Conservation (phyloP, 2,797 vertebrate genomes). For the Hybognathus amarus region DNA sequence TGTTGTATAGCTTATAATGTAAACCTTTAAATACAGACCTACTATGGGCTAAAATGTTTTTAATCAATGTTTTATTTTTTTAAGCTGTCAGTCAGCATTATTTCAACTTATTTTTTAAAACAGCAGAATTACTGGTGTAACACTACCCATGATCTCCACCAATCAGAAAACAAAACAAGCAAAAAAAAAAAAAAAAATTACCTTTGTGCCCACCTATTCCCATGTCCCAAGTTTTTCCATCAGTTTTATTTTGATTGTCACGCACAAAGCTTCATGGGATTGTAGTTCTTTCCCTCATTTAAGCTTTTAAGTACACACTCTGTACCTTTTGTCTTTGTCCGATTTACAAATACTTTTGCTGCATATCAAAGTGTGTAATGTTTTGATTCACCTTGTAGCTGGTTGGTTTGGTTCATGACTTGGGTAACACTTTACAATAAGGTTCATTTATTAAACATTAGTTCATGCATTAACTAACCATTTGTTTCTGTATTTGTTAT, state of each 20-base stretch:
- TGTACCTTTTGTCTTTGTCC: neutral
- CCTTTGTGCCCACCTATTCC: neutral
- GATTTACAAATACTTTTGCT: neutral
- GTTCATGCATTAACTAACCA: too few species aligned
- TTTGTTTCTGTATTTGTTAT: too few species aligned
- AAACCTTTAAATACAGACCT: neutral
- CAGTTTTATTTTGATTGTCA: slow-evolving; percentile 8
- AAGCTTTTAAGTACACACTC: neutral
- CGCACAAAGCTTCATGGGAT: neutral
- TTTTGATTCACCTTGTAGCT: neutral
- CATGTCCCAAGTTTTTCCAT: neutral
- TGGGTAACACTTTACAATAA: too few species aligned
- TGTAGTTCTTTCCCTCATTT: neutral
- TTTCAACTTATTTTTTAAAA: neutral
- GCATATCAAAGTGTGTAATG: neutral
- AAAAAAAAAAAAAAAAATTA: neutral
- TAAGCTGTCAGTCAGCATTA: neutral
- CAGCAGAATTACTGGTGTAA: neutral
- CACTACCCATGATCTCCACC: neutral
- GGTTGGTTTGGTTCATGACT: neutral
- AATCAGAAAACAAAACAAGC: neutral
- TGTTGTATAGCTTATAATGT: neutral
- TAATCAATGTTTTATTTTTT: neutral
- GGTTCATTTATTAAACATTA: too few species aligned
- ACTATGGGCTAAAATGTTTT: neutral